Percentiles rank a stretch among this genome's conserved stretches.
These are phyloP conservation scores for Branchinecta lindahli DNA, from an alignment of 1,140 invertebrate species.

Conservation along the genomic window DNA sequence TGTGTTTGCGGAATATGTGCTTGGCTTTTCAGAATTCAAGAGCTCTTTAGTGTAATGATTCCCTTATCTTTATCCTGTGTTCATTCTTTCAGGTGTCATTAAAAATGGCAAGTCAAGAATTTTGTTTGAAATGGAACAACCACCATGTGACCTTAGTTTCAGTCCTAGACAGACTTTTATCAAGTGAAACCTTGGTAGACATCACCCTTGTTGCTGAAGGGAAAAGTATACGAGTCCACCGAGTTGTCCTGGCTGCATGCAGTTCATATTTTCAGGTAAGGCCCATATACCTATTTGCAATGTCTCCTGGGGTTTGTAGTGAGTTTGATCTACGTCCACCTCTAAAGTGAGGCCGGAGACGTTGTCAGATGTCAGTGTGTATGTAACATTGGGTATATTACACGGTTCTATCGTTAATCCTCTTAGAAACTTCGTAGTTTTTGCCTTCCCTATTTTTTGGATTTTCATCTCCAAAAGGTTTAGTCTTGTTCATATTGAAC, in stretches of 20 bases:
- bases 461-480: background rate
- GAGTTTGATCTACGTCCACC: too few relatives aligned
- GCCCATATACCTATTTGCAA: background rate
- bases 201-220: conserved; percentile 62
- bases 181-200: conserved; percentile 44
- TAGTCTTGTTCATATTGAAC: background rate
- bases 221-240: conserved; percentile 38
- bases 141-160: conserved; percentile 79
- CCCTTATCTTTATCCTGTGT: too few relatives aligned
- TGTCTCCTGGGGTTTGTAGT: too few relatives aligned
- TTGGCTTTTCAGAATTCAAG: too few relatives aligned
- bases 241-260: conserved; percentile 41
- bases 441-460: background rate
- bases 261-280: conserved; percentile 40
- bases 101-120: conserved; percentile 43
- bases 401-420: background rate
- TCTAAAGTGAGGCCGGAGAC: too few relatives aligned
- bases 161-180: conserved; percentile 47
- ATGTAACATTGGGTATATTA: too few relatives aligned
- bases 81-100: too few relatives aligned
- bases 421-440: background rate
- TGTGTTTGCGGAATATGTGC: too few relatives aligned
- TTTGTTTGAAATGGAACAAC: conserved; percentile 86
- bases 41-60: too few relatives aligned
- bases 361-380: too few relatives aligned